Evolutionary conservation across 2,113 vertebrate species (phyloP), one percentile per base, ranked within the genome.

Genomic region (Dinomys branickii): DNA sequence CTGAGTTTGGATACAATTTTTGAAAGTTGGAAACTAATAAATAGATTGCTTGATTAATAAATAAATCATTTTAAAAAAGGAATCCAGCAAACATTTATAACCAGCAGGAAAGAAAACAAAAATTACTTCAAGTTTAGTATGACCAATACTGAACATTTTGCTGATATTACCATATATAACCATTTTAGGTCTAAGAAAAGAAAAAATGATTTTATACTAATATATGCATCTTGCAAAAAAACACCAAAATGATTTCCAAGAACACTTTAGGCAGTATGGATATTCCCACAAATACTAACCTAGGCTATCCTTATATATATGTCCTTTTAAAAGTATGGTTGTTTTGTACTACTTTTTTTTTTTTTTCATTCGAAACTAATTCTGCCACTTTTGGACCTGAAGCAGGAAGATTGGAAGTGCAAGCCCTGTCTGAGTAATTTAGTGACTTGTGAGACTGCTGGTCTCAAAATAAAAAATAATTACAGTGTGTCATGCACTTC

Each of bases 351-450:
- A 94, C 14, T 73, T 24, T 65, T 19, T 28, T 69, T 17, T 69
- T 92, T 94, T 90, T 19, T 87, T 94, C 19, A 88, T 77, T 93
- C 52, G 93, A 83, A 94, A 95, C 28, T 56, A 88, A 92, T 97
- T 96, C 12, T 82, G 26, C 28, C 14, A 33, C 75, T 78, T 30
- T 35, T 52, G 50, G 17, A 35, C 30, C 19, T 80, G 77, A 80
- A 30, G 33, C 30, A 54, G 30, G 33, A 35, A 47, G 33, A 5
- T 80, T 2, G 22, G 50, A 80, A 54, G 24, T 17, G 10, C 47
- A 35, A 35, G 19, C 8, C 30, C 19, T 54, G 33, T 7, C 7
- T 35, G 77, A 19, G 30, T 3, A 11, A 22, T 10, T 54, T 80
- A 80, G 33, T 50, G 77, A 10, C 19, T 12, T 54, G 50, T 6